Conservation (phyloP, 1,140 invertebrate species). For the Drosophila neocordata region DNA sequence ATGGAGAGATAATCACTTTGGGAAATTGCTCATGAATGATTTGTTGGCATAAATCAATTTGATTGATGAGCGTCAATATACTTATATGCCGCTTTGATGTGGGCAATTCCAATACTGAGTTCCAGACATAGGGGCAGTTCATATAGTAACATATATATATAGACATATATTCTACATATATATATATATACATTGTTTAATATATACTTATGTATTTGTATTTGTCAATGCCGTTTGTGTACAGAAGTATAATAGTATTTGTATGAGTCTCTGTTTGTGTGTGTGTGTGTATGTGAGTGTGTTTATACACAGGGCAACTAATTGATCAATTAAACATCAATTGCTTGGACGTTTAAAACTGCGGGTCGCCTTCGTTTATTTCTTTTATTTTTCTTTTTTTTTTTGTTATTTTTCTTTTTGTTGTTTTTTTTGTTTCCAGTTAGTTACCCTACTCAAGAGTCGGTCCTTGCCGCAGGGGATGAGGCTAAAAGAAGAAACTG, state of each 20-base stretch:
- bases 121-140: slow-evolving; percentile 48
- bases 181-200: slow-evolving; percentile 7
- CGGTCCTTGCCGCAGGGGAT: background rate
- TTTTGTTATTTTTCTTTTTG: slow-evolving; percentile 2
- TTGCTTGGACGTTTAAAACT: slow-evolving; percentile 64
- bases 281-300: slow-evolving; percentile 21
- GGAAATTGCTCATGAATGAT: slow-evolving; percentile 82
- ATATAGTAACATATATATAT: slow-evolving; percentile 22
- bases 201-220: slow-evolving; percentile 10
- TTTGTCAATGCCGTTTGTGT: background rate
- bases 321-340: slow-evolving; percentile 81
- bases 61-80: slow-evolving; percentile 79
- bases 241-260: background rate
- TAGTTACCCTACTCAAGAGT: slow-evolving; percentile 6
- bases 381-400: slow-evolving; percentile 25
- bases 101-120: slow-evolving; percentile 67
- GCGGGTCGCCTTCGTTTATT: slow-evolving; percentile 44
- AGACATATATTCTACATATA: no score
- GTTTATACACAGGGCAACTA: slow-evolving; percentile 55
- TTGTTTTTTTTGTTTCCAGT: slow-evolving; percentile 10
- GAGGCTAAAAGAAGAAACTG: slow-evolving; percentile 52
- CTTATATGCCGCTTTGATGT: slow-evolving; percentile 81
- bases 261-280: slow-evolving; percentile 5
- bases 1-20: slow-evolving; percentile 81
- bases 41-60: slow-evolving; percentile 82